Base-by-base conservation (phyloP, 1,140 invertebrate species). In the Hyles vespertilio region DNA sequence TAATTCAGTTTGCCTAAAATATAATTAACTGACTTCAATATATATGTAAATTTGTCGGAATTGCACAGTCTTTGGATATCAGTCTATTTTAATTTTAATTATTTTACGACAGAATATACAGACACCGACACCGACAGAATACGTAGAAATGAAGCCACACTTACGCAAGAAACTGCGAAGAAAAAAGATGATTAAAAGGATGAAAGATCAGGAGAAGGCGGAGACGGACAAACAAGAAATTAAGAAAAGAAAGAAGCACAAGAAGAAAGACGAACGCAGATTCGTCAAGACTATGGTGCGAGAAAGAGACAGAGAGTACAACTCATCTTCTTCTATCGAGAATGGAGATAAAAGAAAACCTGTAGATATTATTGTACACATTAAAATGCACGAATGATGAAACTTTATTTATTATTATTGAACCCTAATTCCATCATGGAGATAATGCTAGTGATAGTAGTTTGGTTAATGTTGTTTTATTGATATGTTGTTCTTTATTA, bases 341-440 rank as follows among this genome's bases (percentile, higher is more conserved):
- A 40, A 11, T 3, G 53, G n/a, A 8, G 22, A 32, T 9, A 56
- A 32, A 32, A 63, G 55, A 47, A 67, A 67, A 43, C 65, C 63
- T 2, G 59, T 72, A 8, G 72, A 75, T 59, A 70, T 75, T 51
- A 67, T 72, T 57, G 69, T 75, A 45, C 67, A 72, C 49, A 75
- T 75, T 61, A 70, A 75, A 70, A 68, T 75, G 60, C 63, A 64
- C 48, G 59, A 69, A 12, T 66, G 51, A 61, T 40, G 5, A 8
- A 52, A 46, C 32, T 9, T 53, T 57, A 22, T 49, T 51, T 50
- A 22, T 22, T 22, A 22, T 22, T 22, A 22, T 22, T 22, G 22
- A 22, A 22, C 22, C 22, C 22, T 22, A 22, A 22, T 22, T 22
- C 22, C 22, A 22, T 22, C 22, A 22, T 22, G 2, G 22, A 22